Base-by-base conservation (phyloP, 2,888 invertebrate species). In the Strigamia maritima region DNA sequence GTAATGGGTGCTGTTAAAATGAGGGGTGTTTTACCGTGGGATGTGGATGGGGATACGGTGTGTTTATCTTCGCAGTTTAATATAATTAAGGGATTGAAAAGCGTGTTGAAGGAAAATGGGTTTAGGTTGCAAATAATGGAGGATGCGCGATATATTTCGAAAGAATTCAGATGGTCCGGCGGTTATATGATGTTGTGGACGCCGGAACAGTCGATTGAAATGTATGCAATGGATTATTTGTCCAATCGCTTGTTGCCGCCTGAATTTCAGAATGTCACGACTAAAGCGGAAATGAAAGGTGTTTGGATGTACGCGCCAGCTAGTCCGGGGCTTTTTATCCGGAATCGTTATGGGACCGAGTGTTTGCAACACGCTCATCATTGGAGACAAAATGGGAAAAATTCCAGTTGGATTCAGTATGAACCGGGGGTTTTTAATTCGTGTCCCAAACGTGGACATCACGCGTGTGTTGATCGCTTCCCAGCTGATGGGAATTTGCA, bases 1-100 rank as follows among this genome's bases (percentile, higher is more conserved):
- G 75, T 83, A 6, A 81, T 85, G 10, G 85, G 85, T 16, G 85
- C 85, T 19, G 84, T 85, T 16, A 85, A 85, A 80, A 82, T 85
- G 65, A 80, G 81, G 35, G 83, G 83, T 76, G 82, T 83, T 77
- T 81, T 85, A 22, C 85, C 85, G 12, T 85, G 85, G 85, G 85
- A 85, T 80, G 79, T 83, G n/a, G 85, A 85, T 81, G 84, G 82
- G 8, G 85, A 85, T 80, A 80, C 84, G 2, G 80, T 81, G 10
- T 83, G 82, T 78, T 80, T 82, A 4, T 80, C 82, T 7, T 78
- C 80, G 24, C 83, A 83, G 75, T 82, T 81, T 79, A 81, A 83
- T 16, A 82, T 83, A 44, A 80, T 83, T 26, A 75, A 60, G 14
- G 81, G 77, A 12, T 75, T 81, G 28, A 31, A 35, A 28, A 16